phyloP scores from a whole-genome alignment of 2,113 vertebrate species.

The Pelecanoides urinatrix region DNA sequence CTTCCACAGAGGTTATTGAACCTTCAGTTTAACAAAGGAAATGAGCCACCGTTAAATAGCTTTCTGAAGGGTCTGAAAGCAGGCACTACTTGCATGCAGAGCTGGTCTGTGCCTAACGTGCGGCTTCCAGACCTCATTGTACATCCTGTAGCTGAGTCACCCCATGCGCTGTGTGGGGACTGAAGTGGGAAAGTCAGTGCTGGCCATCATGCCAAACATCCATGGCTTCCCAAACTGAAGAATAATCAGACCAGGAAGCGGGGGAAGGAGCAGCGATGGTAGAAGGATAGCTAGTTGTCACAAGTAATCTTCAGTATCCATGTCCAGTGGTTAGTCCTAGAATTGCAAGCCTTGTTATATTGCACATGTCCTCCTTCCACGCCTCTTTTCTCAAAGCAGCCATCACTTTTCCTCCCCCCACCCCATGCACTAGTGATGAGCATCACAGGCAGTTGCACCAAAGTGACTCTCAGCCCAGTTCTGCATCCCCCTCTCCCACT shows the following conservation, averaged over 20 bases:
- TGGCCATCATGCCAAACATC: neutral
- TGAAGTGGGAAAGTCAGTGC: neutral
- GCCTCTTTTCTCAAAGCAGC: neutral
- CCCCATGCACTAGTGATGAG: neutral
- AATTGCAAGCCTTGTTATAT: constrained; percentile 33
- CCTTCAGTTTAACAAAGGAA: neutral
- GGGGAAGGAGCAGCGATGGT: neutral
- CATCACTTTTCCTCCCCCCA: neutral
- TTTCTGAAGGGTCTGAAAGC: neutral
- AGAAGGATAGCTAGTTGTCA: constrained; percentile 24
- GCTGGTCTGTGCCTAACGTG: neutral
- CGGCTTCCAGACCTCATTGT: neutral
- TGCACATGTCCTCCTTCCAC: constrained; percentile 19
- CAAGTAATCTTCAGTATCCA: neutral
- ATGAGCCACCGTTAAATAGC: neutral
- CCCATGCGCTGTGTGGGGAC: accelerated
- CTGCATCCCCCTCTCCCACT: neutral
- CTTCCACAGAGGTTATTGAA: neutral
- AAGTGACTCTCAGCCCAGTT: neutral
- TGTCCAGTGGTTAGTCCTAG: constrained; percentile 58
- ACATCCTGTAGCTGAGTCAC: neutral
- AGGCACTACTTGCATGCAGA: neutral
- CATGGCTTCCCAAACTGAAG: neutral
- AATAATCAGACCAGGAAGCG: neutral
- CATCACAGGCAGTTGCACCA: neutral